These are phyloP conservation scores for Synanthedon formicaeformis DNA, from an alignment of 2,888 invertebrate genomes.

Conservation along the genomic window DNA sequence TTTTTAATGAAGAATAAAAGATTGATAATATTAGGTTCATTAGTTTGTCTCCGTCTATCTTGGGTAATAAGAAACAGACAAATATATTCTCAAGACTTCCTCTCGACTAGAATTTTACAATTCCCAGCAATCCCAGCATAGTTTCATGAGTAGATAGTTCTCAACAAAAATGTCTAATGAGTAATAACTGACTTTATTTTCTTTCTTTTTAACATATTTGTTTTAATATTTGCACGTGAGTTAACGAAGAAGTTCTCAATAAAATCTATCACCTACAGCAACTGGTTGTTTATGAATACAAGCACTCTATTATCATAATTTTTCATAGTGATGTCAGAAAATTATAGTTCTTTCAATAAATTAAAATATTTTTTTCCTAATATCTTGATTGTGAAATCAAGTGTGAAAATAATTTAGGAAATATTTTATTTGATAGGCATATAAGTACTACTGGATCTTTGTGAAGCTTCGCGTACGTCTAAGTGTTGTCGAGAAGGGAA, in stretches of 20 bases:
- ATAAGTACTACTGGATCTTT: slow-evolving; percentile 59
- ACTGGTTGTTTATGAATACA: slow-evolving; percentile 26
- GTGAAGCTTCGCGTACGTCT: slow-evolving; percentile 45
- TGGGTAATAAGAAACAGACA: no score
- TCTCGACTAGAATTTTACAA: no score
- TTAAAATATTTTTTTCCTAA: slow-evolving; percentile 17
- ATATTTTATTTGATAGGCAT: slow-evolving; percentile 58
- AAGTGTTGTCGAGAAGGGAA: slow-evolving; percentile 26
- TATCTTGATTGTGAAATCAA: slow-evolving; percentile 24
- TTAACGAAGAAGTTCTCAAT: no score
- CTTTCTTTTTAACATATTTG: no score
- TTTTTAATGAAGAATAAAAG: slow-evolving; percentile 5
- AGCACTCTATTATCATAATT: slow-evolving; percentile 1
- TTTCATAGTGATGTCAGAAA: slow-evolving; percentile 25
- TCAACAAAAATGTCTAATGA: no score
- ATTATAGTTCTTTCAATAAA: slow-evolving; percentile 28
- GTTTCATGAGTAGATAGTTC: no score
- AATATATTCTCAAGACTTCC: no score
- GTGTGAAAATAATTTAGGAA: slow-evolving; percentile 62
- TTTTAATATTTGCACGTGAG: no score
- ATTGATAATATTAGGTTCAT: background rate
- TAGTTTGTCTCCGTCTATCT: no score
- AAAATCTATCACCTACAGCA: background rate
- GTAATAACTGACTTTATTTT: no score
- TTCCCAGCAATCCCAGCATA: no score